Percentiles rank a stretch among this genome's conserved stretches.
Evolutionary conservation across 2,888 invertebrate species (phyloP).

Genomic region (Agriopis marginaria): DNA sequence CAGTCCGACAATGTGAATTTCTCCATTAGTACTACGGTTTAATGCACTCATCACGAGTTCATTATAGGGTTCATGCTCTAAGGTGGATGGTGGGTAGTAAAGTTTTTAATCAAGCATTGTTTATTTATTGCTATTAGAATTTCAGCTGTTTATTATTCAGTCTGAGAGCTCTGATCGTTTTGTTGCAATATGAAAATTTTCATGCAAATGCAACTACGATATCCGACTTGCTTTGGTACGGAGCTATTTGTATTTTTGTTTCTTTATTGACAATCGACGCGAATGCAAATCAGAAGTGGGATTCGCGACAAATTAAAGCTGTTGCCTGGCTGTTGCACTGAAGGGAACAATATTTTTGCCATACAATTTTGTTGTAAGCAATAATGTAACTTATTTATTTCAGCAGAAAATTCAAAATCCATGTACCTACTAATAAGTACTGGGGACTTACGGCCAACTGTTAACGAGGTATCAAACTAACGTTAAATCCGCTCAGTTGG

Average conservation of each 20-base stretch:
- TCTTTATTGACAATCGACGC: conserved; percentile 23
- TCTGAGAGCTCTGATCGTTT: conserved; percentile 63
- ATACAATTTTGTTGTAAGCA: background rate
- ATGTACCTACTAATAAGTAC: too few relatives aligned
- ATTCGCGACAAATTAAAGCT: conserved; percentile 15
- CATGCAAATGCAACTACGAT: conserved; percentile 69
- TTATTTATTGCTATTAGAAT: conserved; percentile 64
- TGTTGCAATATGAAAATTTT: conserved; percentile 68
- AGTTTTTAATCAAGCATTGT: conserved; percentile 68
- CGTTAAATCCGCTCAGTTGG: too few relatives aligned
- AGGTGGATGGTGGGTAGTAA: conserved; percentile 38
- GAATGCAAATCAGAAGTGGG: conserved; percentile 15
- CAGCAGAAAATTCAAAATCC: too few relatives aligned
- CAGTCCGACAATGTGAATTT: conserved; percentile 25
- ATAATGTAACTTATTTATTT: too few relatives aligned
- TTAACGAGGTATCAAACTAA: too few relatives aligned
- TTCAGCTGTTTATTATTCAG: conserved; percentile 62
- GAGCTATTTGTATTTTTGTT: conserved; percentile 24
- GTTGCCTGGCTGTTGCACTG: conserved; percentile 1
- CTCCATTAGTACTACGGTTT: conserved; percentile 23
- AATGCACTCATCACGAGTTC: conserved; percentile 42
- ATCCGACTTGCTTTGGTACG: conserved; percentile 47
- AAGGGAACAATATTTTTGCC: background rate
- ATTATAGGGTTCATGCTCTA: conserved; percentile 36
- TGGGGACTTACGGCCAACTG: too few relatives aligned